These are phyloP conservation scores for Cepaea nemoralis DNA, from an alignment of 1,140 invertebrate genomes.

Conservation along the genomic window DNA sequence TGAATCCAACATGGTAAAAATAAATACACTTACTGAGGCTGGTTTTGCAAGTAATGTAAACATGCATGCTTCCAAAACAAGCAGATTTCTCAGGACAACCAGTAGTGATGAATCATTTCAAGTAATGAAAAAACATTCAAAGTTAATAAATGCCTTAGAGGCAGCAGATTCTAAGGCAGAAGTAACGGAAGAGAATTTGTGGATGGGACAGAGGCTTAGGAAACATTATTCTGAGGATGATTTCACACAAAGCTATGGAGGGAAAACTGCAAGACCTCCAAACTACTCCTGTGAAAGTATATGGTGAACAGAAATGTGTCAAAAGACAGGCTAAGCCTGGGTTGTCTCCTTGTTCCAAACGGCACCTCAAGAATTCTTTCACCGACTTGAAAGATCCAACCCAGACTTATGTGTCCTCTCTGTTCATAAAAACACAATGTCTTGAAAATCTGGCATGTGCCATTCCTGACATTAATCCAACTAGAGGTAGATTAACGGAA, in stretches of 20 bases:
- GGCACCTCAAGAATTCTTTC: background rate
- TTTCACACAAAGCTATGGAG: background rate
- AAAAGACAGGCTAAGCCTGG: constrained; percentile 31
- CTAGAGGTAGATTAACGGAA: background rate
- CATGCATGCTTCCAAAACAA: background rate
- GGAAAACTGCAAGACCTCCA: background rate
- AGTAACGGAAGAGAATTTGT: background rate
- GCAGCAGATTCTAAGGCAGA: background rate
- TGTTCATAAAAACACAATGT: background rate
- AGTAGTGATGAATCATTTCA: background rate
- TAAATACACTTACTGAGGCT: background rate
- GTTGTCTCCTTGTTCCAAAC: constrained; percentile 18
- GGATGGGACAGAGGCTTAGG: background rate
- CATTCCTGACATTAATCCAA: background rate
- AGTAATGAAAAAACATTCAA: background rate
- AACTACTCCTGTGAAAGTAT: constrained; percentile 27
- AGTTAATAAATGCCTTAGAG: constrained; percentile 21
- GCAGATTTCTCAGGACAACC: background rate
- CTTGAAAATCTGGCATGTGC: background rate
- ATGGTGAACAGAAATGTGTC: background rate
- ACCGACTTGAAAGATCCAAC: background rate
- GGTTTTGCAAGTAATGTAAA: background rate
- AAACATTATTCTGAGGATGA: background rate
- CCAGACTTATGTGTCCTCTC: background rate
- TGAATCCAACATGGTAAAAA: background rate